A percentile compares a stretch with the other conserved stretches of the same genome.
Evolutionary conservation across 2,888 invertebrate genomes (phyloP).

Genomic region (Epicampocera succincta): DNA sequence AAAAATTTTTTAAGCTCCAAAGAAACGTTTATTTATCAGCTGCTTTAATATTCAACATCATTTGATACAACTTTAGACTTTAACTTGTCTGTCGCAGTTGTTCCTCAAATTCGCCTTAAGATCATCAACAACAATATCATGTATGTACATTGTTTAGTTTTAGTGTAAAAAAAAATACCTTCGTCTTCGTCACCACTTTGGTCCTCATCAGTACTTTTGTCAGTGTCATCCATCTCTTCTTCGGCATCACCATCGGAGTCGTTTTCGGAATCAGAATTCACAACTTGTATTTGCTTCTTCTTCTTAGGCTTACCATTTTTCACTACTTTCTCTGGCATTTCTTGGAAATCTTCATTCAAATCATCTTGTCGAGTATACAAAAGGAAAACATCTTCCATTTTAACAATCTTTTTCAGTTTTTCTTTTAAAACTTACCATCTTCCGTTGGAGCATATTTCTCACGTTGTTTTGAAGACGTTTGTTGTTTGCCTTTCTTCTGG

Average conservation of each 20-base stretch:
- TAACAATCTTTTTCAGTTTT: neutral
- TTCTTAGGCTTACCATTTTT: constrained; percentile 71
- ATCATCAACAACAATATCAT: constrained; percentile 82
- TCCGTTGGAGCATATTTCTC: constrained; percentile 35
- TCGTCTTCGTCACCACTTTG: constrained; percentile 13
- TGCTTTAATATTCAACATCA: constrained; percentile 72
- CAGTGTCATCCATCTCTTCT: constrained; percentile 18
- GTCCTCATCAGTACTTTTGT: constrained; percentile 67
- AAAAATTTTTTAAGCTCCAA: neutral
- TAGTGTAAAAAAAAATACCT: constrained; percentile 26
- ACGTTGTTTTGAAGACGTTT: constrained; percentile 32
- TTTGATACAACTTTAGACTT: constrained; percentile 65
- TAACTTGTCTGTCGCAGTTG: constrained; percentile 76
- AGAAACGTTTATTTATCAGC: constrained; percentile 37
- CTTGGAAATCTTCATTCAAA: constrained; percentile 75
- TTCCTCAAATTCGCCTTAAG: constrained; percentile 86
- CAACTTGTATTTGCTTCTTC: constrained; percentile 74
- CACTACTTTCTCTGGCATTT: constrained; percentile 68
- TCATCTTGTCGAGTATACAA: constrained; percentile 70
- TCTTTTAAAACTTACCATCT: constrained; percentile 67
- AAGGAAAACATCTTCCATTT: neutral
- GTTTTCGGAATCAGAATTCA: constrained; percentile 75
- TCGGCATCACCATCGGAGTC: constrained; percentile 71
- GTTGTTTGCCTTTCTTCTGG: constrained; percentile 83
- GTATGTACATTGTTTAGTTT: no score